A percentile compares a stretch with the other conserved stretches of the same genome.
Evolutionary conservation across 2,113 vertebrate species (phyloP).

Genomic region (Carollia perspicillata): DNA sequence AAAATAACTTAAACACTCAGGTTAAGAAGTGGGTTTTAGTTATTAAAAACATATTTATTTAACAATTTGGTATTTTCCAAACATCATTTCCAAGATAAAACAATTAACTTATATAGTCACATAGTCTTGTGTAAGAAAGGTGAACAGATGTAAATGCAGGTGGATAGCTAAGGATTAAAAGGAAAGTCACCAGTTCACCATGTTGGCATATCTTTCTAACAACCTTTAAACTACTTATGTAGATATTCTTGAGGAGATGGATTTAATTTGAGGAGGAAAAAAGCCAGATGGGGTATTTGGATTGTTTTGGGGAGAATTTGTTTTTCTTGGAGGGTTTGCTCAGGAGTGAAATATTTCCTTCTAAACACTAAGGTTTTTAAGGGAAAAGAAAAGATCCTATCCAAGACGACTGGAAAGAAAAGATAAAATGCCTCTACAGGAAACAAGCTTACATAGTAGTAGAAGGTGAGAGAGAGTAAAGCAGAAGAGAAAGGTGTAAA

Average conservation of each 20-base stretch:
- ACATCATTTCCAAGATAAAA: not conserved
- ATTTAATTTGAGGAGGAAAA: not conserved
- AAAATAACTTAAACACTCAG: not conserved
- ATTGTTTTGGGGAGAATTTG: slow-evolving; percentile 10
- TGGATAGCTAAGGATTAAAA: not conserved
- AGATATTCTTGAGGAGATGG: slow-evolving; percentile 5
- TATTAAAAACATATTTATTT: not conserved
- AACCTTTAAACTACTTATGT: not conserved
- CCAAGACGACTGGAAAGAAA: not conserved
- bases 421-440: not conserved
- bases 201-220: not conserved
- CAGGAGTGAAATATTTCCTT: slow-evolving; percentile 13
- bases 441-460: not conserved
- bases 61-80: not conserved
- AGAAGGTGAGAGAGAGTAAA: not conserved
- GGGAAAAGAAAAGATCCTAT: not conserved
- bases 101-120: not conserved
- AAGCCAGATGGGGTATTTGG: not conserved
- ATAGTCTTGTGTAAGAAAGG: not conserved
- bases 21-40: not conserved
- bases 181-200: not conserved
- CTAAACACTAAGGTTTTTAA: not conserved
- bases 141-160: not conserved
- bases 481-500: not conserved
- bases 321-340: not conserved